A percentile compares a stretch with the other conserved stretches of the same genome.
These are phyloP conservation scores for Sipha maydis DNA, from an alignment of 2,888 invertebrate species.

Conservation along the genomic window DNA sequence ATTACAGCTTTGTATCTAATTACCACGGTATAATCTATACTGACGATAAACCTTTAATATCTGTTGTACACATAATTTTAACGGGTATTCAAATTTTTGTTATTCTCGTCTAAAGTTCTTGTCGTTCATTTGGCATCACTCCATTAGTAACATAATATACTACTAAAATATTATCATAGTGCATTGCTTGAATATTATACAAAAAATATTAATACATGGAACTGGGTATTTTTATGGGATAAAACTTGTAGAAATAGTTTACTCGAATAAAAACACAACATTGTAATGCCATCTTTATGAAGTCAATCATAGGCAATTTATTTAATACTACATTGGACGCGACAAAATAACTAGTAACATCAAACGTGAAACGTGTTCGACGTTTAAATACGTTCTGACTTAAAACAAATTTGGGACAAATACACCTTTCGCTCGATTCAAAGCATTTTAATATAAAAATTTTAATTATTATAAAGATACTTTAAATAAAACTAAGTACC, in stretches of 20 bases:
- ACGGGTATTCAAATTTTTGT: neutral
- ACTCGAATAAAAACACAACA: too few species aligned
- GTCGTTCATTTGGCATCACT: neutral
- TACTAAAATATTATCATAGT: too few species aligned
- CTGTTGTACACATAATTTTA: neutral
- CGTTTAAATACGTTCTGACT: neutral
- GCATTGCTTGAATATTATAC: too few species aligned
- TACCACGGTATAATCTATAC: neutral
- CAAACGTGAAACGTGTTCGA: neutral
- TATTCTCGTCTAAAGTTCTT: neutral
- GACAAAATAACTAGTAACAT: neutral
- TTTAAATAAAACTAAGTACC: neutral
- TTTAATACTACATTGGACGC: neutral
- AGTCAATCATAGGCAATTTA: neutral
- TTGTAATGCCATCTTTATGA: neutral
- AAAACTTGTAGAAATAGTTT: too few species aligned
- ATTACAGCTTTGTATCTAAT: slow-evolving; percentile 25
- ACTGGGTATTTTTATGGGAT: too few species aligned
- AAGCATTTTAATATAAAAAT: neutral
- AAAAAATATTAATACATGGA: too few species aligned
- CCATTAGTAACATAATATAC: neutral
- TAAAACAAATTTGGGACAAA: neutral
- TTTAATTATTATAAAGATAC: neutral
- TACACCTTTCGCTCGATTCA: neutral
- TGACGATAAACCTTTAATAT: neutral